Evolutionary conservation across 2,113 vertebrate genomes (phyloP).

Genomic region (Atrichornis clamosus): DNA sequence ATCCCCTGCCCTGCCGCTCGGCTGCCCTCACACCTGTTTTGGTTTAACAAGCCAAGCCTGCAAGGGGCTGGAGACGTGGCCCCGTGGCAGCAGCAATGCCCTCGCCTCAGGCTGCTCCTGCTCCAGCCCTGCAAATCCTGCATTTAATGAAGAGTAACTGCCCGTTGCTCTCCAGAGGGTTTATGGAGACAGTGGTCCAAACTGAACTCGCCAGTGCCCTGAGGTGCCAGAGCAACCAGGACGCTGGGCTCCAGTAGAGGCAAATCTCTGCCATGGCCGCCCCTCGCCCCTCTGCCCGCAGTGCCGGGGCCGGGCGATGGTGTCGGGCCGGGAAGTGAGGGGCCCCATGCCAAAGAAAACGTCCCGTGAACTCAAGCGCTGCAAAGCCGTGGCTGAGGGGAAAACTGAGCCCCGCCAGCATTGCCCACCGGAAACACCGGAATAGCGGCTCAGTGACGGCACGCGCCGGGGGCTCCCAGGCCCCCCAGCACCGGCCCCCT

Average conservation of each 20-base stretch:
- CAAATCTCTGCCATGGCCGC: rapidly evolving
- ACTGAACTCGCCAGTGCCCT: not conserved
- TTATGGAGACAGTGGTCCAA: not conserved
- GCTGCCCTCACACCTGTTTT: slow-evolving; percentile 63
- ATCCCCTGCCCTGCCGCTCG: not conserved
- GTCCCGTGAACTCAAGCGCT: not conserved
- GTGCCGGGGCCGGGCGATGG: rapidly evolving
- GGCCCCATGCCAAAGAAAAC: slow-evolving; percentile 43
- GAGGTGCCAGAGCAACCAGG: not conserved
- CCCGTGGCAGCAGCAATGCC: not conserved
- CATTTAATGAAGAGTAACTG: not conserved
- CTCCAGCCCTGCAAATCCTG: not conserved
- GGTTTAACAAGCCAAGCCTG: slow-evolving; percentile 62
- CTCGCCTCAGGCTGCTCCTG: not conserved
- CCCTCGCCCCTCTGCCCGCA: not conserved
- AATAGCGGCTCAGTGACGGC: not conserved
- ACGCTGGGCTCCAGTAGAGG: rapidly evolving
- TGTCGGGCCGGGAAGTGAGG: not conserved
- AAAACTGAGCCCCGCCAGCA: slow-evolving; percentile 10
- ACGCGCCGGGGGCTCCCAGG: not conserved
- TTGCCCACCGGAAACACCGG: not conserved
- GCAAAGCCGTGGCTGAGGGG: not conserved
- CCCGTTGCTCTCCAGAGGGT: not conserved
- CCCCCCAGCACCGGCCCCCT: not conserved
- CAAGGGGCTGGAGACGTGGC: not conserved